Evolutionary conservation across 2,113 vertebrate species (phyloP), one percentile per base, ranked within the genome.

Genomic region (Hypanus sabinus): DNA sequence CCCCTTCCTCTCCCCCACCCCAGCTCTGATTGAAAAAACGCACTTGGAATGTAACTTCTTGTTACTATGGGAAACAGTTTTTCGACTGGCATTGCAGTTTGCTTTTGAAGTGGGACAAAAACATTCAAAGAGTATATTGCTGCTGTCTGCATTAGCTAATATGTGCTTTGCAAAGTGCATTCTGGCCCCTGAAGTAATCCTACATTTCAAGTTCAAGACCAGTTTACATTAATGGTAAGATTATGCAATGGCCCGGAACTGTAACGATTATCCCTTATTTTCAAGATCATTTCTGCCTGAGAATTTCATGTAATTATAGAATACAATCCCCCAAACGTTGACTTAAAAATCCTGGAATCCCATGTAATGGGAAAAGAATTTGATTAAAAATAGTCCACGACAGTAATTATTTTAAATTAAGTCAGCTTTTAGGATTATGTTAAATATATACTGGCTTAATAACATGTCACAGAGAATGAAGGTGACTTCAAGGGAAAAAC

Each of bases 401-500:
- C 83, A 10, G 24, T 88, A 62, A 88, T 88, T 88, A 88, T 88
- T 62, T 88, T 62, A n/a, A 62, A 88, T 88, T 62, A 62, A 88
- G 60, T 88, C 57, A 62, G 27, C 83, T n/a, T 11, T 88, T 14
- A n/a, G 27, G 57, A 81, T 46, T 81, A 22, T 11, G 36, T 62
- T 62, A 88, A 62, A 60, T 16, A 62, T 62, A 88, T 30, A n/a
- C 30, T 62, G 30, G 57, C 57, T 88, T n/a, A 88, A 88, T 88
- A 60, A 88, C 30, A 88, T 55, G 5, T 9, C 81, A 60, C 55
- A 27, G 68, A 70, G 68, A 70, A 7, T 70, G 10, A 70, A 70
- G 68, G 68, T 70, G 68, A 18, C 18, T 70, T 70, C 18, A 10
- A 70, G 68, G 11, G 68, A 70, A 70, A n/a, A 70, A 70, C 68